A percentile compares a stretch with the other conserved stretches of the same genome.
These are phyloP conservation scores for Sebastes iracundus DNA, from an alignment of 2,797 vertebrate genomes.

Conservation along the genomic window DNA sequence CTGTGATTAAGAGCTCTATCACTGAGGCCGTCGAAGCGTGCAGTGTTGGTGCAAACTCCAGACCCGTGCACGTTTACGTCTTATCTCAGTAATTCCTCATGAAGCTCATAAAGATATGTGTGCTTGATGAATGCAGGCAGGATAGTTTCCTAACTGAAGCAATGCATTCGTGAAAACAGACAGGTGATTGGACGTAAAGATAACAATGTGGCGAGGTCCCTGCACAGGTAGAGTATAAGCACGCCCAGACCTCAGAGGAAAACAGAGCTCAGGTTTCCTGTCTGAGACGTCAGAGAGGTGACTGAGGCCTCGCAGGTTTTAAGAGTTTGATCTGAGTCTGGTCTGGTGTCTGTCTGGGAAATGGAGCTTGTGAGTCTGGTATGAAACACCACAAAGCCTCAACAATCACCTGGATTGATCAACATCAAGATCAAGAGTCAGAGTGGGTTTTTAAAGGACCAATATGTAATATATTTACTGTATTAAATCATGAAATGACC, in stretches of 20 bases:
- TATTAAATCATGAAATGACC: too few species aligned
- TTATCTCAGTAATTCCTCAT: conserved; percentile 65
- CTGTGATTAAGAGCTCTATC: conserved; percentile 41
- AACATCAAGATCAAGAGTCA: not conserved
- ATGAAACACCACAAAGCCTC: not conserved
- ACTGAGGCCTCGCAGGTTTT: conserved; percentile 49
- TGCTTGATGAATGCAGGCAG: conserved; percentile 50
- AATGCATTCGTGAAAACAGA: conserved; percentile 39
- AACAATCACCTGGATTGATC: not conserved
- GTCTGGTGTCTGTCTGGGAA: conserved; percentile 45
- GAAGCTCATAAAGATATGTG: conserved; percentile 66
- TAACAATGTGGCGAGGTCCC: conserved; percentile 49
- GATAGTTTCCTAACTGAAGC: conserved; percentile 61
- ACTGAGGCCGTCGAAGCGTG: conserved; percentile 40
- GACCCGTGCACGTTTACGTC: conserved; percentile 52
- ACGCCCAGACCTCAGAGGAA: conserved; percentile 56
- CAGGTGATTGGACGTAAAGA: conserved; percentile 52
- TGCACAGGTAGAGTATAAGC: conserved; percentile 54
- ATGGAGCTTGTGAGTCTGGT: conserved; percentile 41
- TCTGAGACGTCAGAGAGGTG: conserved; percentile 16
- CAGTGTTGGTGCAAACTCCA: conserved; percentile 60
- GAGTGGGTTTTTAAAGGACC: too few species aligned
- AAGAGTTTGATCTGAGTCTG: conserved; percentile 34
- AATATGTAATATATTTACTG: too few species aligned
- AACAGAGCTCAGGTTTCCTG: conserved; percentile 65